Base-by-base conservation (phyloP, 1,140 invertebrate genomes). In the Calephelis nemesis region DNA sequence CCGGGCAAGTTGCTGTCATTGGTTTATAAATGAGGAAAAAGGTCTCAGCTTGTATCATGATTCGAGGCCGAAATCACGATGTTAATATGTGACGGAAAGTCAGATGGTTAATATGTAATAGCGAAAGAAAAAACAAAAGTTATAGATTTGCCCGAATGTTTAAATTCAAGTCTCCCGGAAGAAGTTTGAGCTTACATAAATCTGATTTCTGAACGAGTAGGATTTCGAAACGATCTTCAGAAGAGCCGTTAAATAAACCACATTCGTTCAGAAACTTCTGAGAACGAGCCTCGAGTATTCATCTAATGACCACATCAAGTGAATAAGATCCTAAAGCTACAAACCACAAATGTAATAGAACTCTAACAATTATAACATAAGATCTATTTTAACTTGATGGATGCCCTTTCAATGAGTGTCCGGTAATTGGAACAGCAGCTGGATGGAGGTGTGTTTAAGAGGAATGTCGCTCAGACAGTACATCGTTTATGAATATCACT, bases 161-260 rank as follows among this genome's bases (percentile, higher is more conserved):
- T 30, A 40, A 60, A 60, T 60, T 60, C 12, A n/a, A 60, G 39
- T 60, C 58, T 39, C 12, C n/a, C 40, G 11, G 45, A 42, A 19
- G 13, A 68, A 72, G 67, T 69, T 52, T 63, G 63, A 62, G 64
- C 64, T 49, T 71, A 54, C 65, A 63, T 60, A 63, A 68, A 72
- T 62, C 42, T 54, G 11, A 64, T 60, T 63, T 63, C 45, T 49
- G 62, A 39, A 52, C 63, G 73, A 70, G 47, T 71, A 72, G 77
- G 72, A 84, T 84, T 85, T 67, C 67, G 69, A 75, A 85, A 82
- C 73, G 81, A 76, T 75, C 70, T 79, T 79, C 58, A 75, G 74
- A 78, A 83, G 76, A 76, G 74, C 74, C 79, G 76, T 80, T 83
- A 83, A 82, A 83, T 82, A 83, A 85, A 83, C 77, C 76, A 83